phyloP scores from a whole-genome alignment of 2,888 invertebrate genomes.

The Aplocera efformata region DNA sequence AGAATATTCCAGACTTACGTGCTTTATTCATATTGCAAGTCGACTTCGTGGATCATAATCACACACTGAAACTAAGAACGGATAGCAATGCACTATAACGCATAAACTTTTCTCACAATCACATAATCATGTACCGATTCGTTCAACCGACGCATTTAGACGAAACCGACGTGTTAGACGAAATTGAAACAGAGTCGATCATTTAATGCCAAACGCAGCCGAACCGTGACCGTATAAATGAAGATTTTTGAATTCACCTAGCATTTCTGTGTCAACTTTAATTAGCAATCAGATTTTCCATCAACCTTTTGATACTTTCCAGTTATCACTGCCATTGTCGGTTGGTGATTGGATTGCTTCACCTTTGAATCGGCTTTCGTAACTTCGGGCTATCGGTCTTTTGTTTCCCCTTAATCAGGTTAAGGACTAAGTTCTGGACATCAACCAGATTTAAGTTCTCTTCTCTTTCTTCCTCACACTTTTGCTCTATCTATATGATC shows the following conservation, averaged over 20 bases:
- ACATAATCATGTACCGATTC: conserved; percentile 75
- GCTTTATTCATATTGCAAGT: conserved; percentile 71
- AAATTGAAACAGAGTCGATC: conserved; percentile 80
- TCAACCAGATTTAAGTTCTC: too few species aligned
- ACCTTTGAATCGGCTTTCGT: conserved; percentile 51
- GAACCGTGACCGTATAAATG: conserved; percentile 77
- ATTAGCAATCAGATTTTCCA: conserved; percentile 77
- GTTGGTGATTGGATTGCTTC: conserved; percentile 66
- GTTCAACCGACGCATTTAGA: conserved; percentile 73
- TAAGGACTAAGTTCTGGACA: too few species aligned
- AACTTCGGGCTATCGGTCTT: conserved; percentile 37
- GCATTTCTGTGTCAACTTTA: conserved; percentile 79
- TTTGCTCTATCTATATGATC: too few species aligned
- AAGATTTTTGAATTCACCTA: conserved; percentile 73
- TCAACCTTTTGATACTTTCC: conserved; percentile 62
- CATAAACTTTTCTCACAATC: conserved; percentile 77
- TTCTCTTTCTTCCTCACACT: too few species aligned
- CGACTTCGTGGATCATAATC: conserved; percentile 61
- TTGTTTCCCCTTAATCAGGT: conserved; percentile 41
- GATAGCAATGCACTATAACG: conserved; percentile 58
- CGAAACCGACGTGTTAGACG: conserved; percentile 76
- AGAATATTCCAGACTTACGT: conserved; percentile 51
- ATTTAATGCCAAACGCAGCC: conserved; percentile 76
- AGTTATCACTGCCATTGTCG: conserved; percentile 65
- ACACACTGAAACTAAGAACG: conserved; percentile 63